Evolutionary conservation across 2,797 vertebrate genomes (phyloP), one percentile per base, ranked within the genome.

Genomic region (Orientallactaga sibirica): DNA sequence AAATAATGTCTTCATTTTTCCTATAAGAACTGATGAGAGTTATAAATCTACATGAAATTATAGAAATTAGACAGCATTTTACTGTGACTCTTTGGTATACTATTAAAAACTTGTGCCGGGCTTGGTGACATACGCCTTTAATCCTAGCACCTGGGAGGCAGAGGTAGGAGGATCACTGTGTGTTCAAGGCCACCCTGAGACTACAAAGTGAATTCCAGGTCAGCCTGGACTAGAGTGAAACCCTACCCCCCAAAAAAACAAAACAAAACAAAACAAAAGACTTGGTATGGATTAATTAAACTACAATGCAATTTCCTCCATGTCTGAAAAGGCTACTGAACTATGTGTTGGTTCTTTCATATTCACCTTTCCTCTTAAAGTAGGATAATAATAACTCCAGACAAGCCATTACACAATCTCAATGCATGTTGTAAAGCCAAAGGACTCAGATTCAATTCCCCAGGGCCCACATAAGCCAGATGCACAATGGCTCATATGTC

Each of bases 81-180:
- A 61, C 58, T 92, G 41, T 75, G 7, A 62, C 82, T 89, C n/a
- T 83, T 77, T 93, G 24, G 93, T 79, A 95, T 89, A 92, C 78
- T 91, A 74, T 77, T 94, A 24, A 92, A 94, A 96, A 94, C 91
- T 61, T 80, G 22, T 37, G 33, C 33, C 33, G 33, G 33, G 33
- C 33, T 37, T 37, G 33, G 33, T 37, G 33, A 2, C 33, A 37
- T 37, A 37, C 33, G 33, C 33, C 33, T 37, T 37, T 37, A 37
- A 37, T 37, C 2, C 33, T 2, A 37, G 33, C 33, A 37, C 33
- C 33, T 37, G 33, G 33, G 33, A 37, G 33, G 33, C 33, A 37
- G 33, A 37, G 33, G 33, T 37, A 37, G 33, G 33, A 37, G 33
- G 2, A 37, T 37, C 33, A 37, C 33, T 37, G 33, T 37, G 33